A percentile compares a stretch with the other conserved stretches of the same genome.
phyloP scores from a whole-genome alignment of 2,113 vertebrate species.

The Centropus unirufus region DNA sequence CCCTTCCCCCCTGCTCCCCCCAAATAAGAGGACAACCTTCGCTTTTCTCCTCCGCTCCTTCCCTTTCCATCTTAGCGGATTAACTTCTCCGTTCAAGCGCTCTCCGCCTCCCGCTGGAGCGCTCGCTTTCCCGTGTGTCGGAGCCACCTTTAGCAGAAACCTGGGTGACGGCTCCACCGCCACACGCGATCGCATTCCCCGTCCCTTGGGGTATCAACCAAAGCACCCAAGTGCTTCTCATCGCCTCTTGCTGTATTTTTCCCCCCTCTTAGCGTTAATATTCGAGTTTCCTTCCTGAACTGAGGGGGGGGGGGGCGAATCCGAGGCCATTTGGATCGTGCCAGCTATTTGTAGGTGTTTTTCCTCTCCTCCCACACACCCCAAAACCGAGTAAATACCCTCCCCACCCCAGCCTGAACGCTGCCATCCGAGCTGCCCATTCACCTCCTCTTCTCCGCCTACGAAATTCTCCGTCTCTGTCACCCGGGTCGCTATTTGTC shows the following conservation, averaged over 20 bases:
- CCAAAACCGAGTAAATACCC: constrained; percentile 54
- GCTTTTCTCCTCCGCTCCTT: neutral
- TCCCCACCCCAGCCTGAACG: constrained; percentile 29
- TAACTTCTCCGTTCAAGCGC: constrained; percentile 29
- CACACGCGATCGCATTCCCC: constrained; percentile 40
- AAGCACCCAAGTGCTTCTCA: constrained; percentile 22
- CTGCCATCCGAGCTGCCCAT: constrained; percentile 59
- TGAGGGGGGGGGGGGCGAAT: neutral
- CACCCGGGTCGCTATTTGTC: constrained; percentile 63
- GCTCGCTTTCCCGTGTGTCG: constrained; percentile 30
- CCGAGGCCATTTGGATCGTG: constrained; percentile 10
- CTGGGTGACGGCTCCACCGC: constrained; percentile 44
- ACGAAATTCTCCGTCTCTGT: constrained; percentile 56
- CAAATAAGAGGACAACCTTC: neutral
- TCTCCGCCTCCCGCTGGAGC: too few relatives aligned
- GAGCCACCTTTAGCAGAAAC: constrained; percentile 47
- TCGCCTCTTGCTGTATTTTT: neutral
- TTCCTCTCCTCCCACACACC: constrained; percentile 50
- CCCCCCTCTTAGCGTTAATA: neutral
- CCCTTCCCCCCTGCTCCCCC: neutral
- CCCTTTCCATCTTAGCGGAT: constrained; percentile 45
- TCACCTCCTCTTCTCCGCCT: constrained; percentile 70
- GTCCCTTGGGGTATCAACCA: constrained; percentile 24
- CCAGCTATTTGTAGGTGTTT: constrained; percentile 66
- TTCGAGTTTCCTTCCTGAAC: constrained; percentile 33